Conservation (phyloP, 2,888 invertebrate genomes). For the Nebria salina region DNA sequence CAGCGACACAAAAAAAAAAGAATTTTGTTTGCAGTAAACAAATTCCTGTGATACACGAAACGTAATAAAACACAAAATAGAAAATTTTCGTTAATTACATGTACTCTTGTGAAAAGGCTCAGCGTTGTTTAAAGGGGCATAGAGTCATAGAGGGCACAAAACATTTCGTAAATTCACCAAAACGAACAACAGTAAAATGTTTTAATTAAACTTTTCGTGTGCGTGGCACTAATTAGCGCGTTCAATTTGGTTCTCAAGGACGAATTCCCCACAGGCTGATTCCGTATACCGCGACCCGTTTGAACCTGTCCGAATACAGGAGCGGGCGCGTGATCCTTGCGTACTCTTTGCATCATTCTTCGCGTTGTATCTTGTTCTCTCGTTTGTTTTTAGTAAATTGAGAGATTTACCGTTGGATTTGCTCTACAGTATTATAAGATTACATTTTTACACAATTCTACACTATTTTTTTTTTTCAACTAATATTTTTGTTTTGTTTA, state of each 20-base stretch:
- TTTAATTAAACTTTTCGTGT: slow-evolving; percentile 35
- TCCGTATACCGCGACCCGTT: background rate
- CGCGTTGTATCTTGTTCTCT: slow-evolving; percentile 25
- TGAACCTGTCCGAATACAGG: background rate
- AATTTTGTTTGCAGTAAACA: slow-evolving; percentile 38
- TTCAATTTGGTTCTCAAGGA: slow-evolving; percentile 42
- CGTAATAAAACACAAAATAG: background rate
- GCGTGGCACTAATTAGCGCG: slow-evolving; percentile 39
- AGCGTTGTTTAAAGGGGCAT: slow-evolving; percentile 11
- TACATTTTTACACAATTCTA: too few species aligned
- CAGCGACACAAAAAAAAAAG: background rate
- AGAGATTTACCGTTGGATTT: slow-evolving; percentile 37
- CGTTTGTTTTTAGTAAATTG: slow-evolving; percentile 26
- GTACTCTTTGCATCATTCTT: slow-evolving; percentile 22
- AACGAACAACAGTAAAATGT: slow-evolving; percentile 36
- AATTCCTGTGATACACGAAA: background rate
- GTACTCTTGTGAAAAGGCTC: slow-evolving; percentile 17
- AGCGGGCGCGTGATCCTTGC: slow-evolving; percentile 25
- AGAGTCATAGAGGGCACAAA: too few species aligned
- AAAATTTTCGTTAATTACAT: slow-evolving; percentile 42
- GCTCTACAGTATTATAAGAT: slow-evolving; percentile 30
- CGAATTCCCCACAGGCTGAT: slow-evolving; percentile 7
- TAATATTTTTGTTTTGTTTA: too few species aligned
- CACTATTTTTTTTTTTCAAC: too few species aligned
- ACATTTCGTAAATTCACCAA: slow-evolving; percentile 33